Evolutionary conservation across 2,888 invertebrate genomes (phyloP), one percentile per base, ranked within the genome.

Genomic region (Athalia circularis): DNA sequence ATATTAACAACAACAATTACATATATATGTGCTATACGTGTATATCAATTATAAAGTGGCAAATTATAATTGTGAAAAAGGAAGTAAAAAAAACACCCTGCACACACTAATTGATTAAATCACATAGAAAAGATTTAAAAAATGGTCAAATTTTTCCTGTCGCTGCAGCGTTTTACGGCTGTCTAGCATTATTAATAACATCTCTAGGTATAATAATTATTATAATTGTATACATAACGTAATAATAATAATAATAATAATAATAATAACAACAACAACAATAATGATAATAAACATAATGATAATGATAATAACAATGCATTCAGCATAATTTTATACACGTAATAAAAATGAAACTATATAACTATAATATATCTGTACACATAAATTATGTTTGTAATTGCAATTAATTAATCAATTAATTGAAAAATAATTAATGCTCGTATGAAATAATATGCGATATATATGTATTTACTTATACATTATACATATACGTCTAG

Each of bases 381-480:
- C 15, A 68, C 54, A 52, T 47, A 65, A n/a, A 64, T 45, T 43
- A 64, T 1, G 47, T 13, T 52, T 50, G 52, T 67, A 52, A 68
- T 52, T 11, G 13, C 13, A 50, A 48, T 54, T 52, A 52, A 54
- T 68, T 15, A 52, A 68, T 43, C 8, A 52, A 54, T n/a, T 29
- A 62, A 11, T 29, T 9, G 13, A 47, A 65, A 65, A 45, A 65
- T 15, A 43, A 65, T 65, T 47, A 45, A 43, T n/a, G 43, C 62
- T 9, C 43, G 5, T 2, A 62, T 43, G 62, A 15, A 62, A 72
- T n/a, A 43, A 72, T 81, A 80, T 77, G 81, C 80, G 81, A 83
- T 82, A 78, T 79, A 80, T 75, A 79, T 78, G 77, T 54, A 77
- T 65, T 78, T 29, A 29, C 15, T 43, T 9, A 43, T 11, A 64